These are phyloP conservation scores for Papilio polyxenes DNA, from an alignment of 1,140 invertebrate genomes.

Conservation along the genomic window DNA sequence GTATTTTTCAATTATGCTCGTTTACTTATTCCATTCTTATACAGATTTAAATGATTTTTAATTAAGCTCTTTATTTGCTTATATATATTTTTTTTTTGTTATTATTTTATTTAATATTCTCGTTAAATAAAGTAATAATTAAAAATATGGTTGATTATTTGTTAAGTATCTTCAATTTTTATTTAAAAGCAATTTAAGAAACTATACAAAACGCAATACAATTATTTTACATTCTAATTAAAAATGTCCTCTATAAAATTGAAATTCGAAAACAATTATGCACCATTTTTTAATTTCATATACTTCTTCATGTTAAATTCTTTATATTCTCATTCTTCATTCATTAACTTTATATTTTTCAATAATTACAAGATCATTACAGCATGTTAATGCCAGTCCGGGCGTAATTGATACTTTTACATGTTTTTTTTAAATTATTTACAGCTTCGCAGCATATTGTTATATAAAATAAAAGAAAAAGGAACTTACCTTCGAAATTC, in stretches of 20 bases:
- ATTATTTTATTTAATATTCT: not conserved
- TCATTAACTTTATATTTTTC: no score
- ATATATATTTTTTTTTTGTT: not conserved
- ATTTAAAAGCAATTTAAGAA: not conserved
- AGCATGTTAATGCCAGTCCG: not conserved
- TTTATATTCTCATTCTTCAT: no score
- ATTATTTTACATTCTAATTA: no score
- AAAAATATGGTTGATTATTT: no score
- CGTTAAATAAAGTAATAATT: not conserved
- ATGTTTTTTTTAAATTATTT: not conserved
- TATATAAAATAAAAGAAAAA: conserved; percentile 53
- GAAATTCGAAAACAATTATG: no score
- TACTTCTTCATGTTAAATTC: no score
- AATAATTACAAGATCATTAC: no score
- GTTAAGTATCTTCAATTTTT: not conserved
- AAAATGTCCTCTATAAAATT: no score
- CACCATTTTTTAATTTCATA: no score
- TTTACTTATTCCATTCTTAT: not conserved
- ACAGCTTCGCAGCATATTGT: not conserved
- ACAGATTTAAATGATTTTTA: not conserved
- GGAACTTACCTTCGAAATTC: conserved; percentile 59
- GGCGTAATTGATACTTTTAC: no score
- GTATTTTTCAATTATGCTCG: not conserved
- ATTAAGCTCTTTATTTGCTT: not conserved
- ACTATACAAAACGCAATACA: no score